Conservation (phyloP, 2,797 vertebrate genomes). For the Myioborus miniatus region DNA sequence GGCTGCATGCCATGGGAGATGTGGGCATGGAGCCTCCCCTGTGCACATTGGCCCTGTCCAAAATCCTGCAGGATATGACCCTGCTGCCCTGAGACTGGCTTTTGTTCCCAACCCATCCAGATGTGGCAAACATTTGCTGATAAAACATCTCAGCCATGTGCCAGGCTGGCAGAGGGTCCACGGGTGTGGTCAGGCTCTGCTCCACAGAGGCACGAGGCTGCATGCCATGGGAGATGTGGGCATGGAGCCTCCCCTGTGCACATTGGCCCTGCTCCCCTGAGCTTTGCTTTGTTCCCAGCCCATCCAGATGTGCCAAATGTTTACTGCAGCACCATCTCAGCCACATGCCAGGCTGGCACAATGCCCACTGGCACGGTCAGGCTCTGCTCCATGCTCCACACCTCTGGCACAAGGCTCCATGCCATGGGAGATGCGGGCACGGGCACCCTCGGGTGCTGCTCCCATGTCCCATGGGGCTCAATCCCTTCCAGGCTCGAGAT, state of each 20-base stretch:
- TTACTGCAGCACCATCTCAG: fast-evolving
- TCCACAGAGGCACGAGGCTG: too few species aligned
- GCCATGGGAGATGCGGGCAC: fast-evolving
- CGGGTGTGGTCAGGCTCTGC: too few species aligned
- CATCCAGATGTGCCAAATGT: too few species aligned
- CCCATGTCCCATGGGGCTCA: fast-evolving
- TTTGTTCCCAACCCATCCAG: neutral
- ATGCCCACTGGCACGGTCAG: fast-evolving
- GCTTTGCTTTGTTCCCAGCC: neutral
- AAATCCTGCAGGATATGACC: too few species aligned
- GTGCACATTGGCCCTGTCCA: neutral
- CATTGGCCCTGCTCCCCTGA: fast-evolving
- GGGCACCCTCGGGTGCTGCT: fast-evolving
- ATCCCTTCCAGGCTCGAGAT: slow-evolving; percentile 61
- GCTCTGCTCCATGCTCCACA: fast-evolving
- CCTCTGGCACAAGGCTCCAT: fast-evolving
- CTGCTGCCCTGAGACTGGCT: neutral
- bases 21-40: fast-evolving
- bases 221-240: too few species aligned
- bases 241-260: fast-evolving
- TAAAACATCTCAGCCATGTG: too few species aligned
- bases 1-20: neutral
- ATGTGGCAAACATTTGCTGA: neutral
- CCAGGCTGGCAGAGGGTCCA: too few species aligned
- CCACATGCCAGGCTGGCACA: fast-evolving